A percentile compares a stretch with the other conserved stretches of the same genome.
Conservation (phyloP, 2,797 vertebrate species). For the Crenichthys baileyi region DNA sequence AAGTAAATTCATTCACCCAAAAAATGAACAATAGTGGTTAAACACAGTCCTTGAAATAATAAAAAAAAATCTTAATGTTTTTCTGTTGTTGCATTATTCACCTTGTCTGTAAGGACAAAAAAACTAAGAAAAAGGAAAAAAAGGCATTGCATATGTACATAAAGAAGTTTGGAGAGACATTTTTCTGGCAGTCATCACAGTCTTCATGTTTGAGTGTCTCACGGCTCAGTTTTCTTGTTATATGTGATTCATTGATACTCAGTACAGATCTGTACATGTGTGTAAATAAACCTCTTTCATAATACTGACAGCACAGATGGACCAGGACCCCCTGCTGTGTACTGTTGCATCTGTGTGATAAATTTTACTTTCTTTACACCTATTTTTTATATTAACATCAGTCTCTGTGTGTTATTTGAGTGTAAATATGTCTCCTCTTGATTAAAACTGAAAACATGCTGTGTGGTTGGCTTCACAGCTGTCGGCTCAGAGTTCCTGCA, state of each 20-base stretch:
- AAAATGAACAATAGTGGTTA: conserved; percentile 3
- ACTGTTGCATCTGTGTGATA: conserved; percentile 38
- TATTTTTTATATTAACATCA: conserved; percentile 14
- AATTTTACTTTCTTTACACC: conserved; percentile 35
- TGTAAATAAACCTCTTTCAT: conserved; percentile 27
- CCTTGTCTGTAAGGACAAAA: conserved; percentile 40
- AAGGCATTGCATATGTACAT: conserved; percentile 82
- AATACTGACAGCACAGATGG: conserved; percentile 48
- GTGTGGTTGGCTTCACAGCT: neutral
- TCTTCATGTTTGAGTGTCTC: conserved; percentile 61
- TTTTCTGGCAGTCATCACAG: conserved; percentile 52
- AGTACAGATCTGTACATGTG: conserved; percentile 26
- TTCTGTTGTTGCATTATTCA: conserved; percentile 28
- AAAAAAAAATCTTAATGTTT: neutral
- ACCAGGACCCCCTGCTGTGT: conserved; percentile 23
- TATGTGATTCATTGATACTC: conserved; percentile 58
- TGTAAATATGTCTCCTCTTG: conserved; percentile 8
- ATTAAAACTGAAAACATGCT: neutral
- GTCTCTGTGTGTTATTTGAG: conserved; percentile 3
- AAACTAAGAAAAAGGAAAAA: conserved; percentile 13
- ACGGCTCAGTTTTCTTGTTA: conserved; percentile 76
- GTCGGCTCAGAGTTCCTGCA: conserved; percentile 23
- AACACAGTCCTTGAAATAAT: conserved; percentile 36
- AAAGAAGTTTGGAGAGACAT: conserved; percentile 52
- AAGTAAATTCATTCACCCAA: conserved; percentile 19